Evolutionary conservation across 2,113 vertebrate species (phyloP).

Genomic region (Erinaceus europaeus): DNA sequence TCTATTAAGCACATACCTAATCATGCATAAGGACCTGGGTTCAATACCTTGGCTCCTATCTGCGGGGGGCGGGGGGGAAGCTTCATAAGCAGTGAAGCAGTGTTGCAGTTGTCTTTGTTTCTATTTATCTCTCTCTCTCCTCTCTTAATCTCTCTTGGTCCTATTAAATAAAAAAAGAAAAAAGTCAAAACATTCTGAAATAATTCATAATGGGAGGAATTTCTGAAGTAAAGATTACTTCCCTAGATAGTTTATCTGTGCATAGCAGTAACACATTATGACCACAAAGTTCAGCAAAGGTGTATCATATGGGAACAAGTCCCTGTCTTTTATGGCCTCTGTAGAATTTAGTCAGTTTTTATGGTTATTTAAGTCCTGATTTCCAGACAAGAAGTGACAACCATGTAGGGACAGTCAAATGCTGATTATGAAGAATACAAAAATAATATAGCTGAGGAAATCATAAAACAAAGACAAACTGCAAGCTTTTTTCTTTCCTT

Average conservation of each 20-base stretch:
- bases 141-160: too few species aligned
- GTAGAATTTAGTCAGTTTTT: background rate
- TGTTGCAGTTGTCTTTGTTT: too few species aligned
- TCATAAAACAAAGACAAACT: background rate
- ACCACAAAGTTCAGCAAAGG: background rate
- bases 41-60: too few species aligned
- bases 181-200: background rate
- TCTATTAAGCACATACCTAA: too few species aligned
- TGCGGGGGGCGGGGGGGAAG: too few species aligned
- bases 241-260: background rate
- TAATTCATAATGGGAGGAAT: background rate
- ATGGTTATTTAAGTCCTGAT: constrained; percentile 4
- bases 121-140: too few species aligned
- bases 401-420: background rate
- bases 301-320: background rate
- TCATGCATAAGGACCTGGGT: too few species aligned
- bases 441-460: background rate
- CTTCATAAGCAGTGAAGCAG: too few species aligned
- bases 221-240: background rate
- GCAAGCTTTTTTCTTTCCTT: background rate
- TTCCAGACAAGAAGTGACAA: background rate
- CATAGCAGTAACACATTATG: background rate
- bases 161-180: background rate
- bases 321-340: constrained; percentile 1
- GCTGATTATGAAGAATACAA: constrained; percentile 14